Evolutionary conservation across 2,113 vertebrate genomes (phyloP), one percentile per base, ranked within the genome.

Genomic region (Bolborhynchus lineola): DNA sequence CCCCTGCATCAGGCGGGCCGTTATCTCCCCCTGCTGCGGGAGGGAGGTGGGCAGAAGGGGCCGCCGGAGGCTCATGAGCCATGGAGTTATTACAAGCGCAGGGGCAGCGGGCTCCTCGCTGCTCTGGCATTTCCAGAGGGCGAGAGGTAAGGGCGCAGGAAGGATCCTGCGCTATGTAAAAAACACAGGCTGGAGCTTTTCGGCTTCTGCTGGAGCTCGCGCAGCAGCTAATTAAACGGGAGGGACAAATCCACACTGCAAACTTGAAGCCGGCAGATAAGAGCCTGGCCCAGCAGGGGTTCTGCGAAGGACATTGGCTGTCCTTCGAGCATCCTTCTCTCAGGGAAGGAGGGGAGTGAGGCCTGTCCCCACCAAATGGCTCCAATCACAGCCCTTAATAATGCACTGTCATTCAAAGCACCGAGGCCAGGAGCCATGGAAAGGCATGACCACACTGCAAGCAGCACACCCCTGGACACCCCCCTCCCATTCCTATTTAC

Each of bases 91-190:
- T 91, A 82, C 80, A 93, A 46, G 87, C 82, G 74, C 1, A 1
- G 57, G 76, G 87, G 78, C 75, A 77, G 23, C 29, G 9, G 88
- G 9, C 47, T 23, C 84, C 96, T 89, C 12, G 39, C 91, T 84
- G 94, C 83, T 78, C 93, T 87, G 93, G 87, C 90, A 80, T 94
- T 95, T 95, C 80, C 90, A 18, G 20, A 53, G 91, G 93, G 95
- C 75, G 81, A 86, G 33, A 92, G 93, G 94, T 35, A 85, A 89
- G 69, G 81, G 16, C 12, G 16, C 65, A 31, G 78, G 72, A 21
- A 53, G 78, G 60, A 57, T 26, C 65, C 82, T 33, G 2, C 2
- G 59, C 91, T 26, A 6, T 21, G 23, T 41, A 41, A 67, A 86
- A 86, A 26, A 23, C 50, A 28, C 70, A 53, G 91, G 78, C 78